A percentile compares a stretch with the other conserved stretches of the same genome.
phyloP scores from a whole-genome alignment of 2,797 vertebrate species.

The Limnodromus scolopaceus region DNA sequence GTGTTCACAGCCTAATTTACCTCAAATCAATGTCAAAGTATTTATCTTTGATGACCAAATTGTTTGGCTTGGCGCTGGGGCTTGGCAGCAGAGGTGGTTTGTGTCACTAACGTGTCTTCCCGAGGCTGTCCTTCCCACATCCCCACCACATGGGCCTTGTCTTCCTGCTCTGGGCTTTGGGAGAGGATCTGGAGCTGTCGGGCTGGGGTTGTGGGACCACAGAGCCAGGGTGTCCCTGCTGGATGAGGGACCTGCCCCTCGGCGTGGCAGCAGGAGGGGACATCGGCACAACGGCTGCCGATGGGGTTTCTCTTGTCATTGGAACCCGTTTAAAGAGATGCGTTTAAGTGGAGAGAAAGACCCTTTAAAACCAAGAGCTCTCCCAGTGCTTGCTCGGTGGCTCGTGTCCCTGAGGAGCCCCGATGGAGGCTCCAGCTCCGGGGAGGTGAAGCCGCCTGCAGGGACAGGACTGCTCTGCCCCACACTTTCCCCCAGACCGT shows the following conservation, averaged over 20 bases:
- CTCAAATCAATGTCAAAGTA: background rate
- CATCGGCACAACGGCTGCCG: background rate
- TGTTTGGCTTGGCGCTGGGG: background rate
- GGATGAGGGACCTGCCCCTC: background rate
- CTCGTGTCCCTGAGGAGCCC: background rate
- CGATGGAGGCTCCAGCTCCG: background rate
- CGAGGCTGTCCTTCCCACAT: background rate
- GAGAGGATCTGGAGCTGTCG: background rate
- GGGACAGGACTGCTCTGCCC: background rate
- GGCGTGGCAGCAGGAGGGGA: rapidly evolving
- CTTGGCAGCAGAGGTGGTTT: background rate
- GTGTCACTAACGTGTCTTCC: background rate
- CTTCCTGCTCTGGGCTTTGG: background rate
- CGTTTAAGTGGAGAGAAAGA: background rate
- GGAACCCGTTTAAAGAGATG: background rate
- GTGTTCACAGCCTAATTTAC: background rate
- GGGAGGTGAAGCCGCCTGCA: background rate
- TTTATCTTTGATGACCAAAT: background rate
- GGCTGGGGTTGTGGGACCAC: background rate
- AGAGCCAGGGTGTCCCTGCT: background rate
- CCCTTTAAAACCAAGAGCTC: background rate
- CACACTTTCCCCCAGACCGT: background rate
- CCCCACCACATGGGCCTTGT: rapidly evolving
- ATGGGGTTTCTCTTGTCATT: rapidly evolving
- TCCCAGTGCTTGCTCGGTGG: background rate